Evolutionary conservation across 1,140 invertebrate species (phyloP), one percentile per base, ranked within the genome.

Genomic region (Lasaia peninsularis): DNA sequence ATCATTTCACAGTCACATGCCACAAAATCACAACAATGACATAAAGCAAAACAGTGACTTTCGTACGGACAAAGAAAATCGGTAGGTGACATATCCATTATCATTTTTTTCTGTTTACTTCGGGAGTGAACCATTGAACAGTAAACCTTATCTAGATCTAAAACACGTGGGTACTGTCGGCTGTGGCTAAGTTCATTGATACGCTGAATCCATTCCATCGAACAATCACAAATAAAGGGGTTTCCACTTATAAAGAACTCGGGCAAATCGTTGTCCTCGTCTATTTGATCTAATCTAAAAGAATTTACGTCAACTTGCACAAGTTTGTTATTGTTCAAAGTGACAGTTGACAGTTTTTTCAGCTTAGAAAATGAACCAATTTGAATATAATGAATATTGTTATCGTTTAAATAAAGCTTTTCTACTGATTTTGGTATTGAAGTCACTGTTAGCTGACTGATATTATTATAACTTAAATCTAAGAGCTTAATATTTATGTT

Each of bases 1-100:
- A 94, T 96, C 95, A 97, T 97, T 89, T 96, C 94, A 86, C 96
- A 97, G 76, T 96, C 95, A 84, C 96, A 97, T 24, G 96, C 95
- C 73, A 96, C 95, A 78, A 96, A 97, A 58, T 97, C 95, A 87
- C 96, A 97, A 83, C 96, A 97, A 78, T 97, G 95, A 80, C 96
- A 97, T 0, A 96, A 90, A 2, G 95, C 93, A 76, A 96, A 97
- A 87, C 96, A 97, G 84, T 97, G 96, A n/a, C 93, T 94, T 74
- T 95, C 93, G 86, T 97, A 97, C 6, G 93, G 92, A 85, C 96
- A 97, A 40, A 97, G 89, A 87, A 97, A 97, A 75, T 96, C 94
- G 8, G 95, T 94, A 12, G 94, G 90, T 75, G 94, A 93, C 49
- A 95, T 93, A 73, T 95, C 93, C 44, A 96, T 91, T 55, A 97